These are phyloP conservation scores for Morone saxatilis DNA, from an alignment of 2,113 vertebrate genomes.

Conservation along the genomic window DNA sequence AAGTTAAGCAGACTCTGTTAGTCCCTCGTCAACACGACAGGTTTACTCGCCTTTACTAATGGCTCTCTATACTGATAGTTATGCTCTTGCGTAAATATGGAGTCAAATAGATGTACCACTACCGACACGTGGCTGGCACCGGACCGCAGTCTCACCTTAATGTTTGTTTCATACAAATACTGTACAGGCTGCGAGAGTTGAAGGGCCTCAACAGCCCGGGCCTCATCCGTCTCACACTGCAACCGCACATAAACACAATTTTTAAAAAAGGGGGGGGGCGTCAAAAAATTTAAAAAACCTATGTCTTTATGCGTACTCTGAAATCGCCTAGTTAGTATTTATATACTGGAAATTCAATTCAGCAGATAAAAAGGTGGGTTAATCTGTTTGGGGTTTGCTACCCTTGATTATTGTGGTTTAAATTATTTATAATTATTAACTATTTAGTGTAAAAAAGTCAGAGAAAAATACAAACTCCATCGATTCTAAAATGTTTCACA, in stretches of 20 bases:
- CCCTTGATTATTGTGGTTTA: neutral
- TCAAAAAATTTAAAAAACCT: neutral
- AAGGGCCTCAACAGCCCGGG: slow-evolving; percentile 29
- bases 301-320: neutral
- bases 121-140: slow-evolving; percentile 80
- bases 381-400: neutral
- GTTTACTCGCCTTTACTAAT: slow-evolving; percentile 85
- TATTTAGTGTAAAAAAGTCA: neutral
- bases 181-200: slow-evolving; percentile 48
- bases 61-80: slow-evolving; percentile 84
- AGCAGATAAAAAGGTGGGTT: neutral
- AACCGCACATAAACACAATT: no score
- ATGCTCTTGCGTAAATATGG: slow-evolving; percentile 86
- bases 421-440: neutral
- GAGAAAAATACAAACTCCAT: neutral
- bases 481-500: neutral
- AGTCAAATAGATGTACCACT: slow-evolving; percentile 85
- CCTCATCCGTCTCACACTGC: neutral
- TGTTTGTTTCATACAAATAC: slow-evolving; percentile 81
- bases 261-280: neutral
- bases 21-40: slow-evolving; percentile 83
- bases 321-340: neutral
- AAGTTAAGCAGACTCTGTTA: slow-evolving; percentile 84
- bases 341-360: neutral
- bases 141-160: slow-evolving; percentile 76